These are phyloP conservation scores for Drosophila neocordata DNA, from an alignment of 1,140 invertebrate genomes.

Conservation along the genomic window DNA sequence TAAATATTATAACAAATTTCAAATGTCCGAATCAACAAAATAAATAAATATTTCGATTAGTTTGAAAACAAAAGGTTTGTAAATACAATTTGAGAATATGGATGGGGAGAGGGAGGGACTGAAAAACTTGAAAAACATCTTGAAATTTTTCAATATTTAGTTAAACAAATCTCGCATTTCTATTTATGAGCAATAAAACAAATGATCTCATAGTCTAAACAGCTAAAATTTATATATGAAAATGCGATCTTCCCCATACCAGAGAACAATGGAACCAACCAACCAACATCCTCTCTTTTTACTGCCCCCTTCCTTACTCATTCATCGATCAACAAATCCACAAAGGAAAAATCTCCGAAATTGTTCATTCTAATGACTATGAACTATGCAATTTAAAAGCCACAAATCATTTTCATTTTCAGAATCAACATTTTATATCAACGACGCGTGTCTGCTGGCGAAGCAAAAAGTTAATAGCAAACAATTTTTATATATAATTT, in stretches of 20 bases:
- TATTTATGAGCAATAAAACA: slow-evolving; percentile 12
- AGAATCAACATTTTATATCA: slow-evolving; percentile 36
- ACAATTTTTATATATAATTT: slow-evolving; percentile 13
- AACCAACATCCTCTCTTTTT: background rate
- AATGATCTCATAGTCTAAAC: slow-evolving; percentile 7
- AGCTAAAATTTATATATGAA: background rate
- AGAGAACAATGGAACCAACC: background rate
- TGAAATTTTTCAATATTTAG: slow-evolving; percentile 4
- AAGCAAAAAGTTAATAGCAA: slow-evolving; percentile 26
- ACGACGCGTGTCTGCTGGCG: slow-evolving; percentile 37
- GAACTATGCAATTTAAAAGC: slow-evolving; percentile 65
- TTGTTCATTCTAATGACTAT: slow-evolving; percentile 55
- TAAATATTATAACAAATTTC: too few relatives aligned
- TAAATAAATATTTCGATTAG: background rate
- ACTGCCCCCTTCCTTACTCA: background rate
- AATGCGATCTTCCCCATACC: background rate
- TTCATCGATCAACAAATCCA: slow-evolving; percentile 54
- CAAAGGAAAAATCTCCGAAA: slow-evolving; percentile 46
- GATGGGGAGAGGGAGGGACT: background rate
- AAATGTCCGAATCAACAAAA: background rate
- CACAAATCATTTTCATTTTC: slow-evolving; percentile 61
- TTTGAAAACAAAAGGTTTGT: background rate
- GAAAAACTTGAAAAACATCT: background rate
- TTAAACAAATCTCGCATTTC: slow-evolving; percentile 7
- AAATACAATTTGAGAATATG: background rate